These are phyloP conservation scores for Pithys albifrons DNA, from an alignment of 2,113 vertebrate species.

Conservation along the genomic window DNA sequence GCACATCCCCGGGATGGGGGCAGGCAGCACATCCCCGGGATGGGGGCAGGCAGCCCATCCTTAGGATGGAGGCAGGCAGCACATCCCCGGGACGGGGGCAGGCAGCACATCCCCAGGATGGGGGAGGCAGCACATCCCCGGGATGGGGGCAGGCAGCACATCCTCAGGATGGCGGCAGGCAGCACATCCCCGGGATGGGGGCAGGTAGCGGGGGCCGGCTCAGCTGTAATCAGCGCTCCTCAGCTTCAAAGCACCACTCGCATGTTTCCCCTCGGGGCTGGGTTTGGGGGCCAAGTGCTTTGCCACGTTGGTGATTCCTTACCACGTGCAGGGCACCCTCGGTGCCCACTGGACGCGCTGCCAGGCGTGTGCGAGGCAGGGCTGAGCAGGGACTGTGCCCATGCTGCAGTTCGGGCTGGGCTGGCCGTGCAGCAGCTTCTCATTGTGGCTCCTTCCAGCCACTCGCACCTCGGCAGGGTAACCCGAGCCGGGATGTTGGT, in stretches of 20 bases:
- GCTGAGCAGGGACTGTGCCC: neutral
- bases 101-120: too few species aligned
- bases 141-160: neutral
- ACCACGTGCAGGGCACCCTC: neutral
- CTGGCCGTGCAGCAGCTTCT: neutral
- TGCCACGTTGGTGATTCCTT: rapidly evolving
- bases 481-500: rapidly evolving
- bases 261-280: rapidly evolving
- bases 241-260: neutral
- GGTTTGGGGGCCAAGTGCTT: too few species aligned
- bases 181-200: neutral
- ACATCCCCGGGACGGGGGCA: neutral
- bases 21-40: neutral
- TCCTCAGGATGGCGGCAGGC: too few species aligned
- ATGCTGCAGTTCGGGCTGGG: neutral
- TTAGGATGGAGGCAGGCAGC: too few species aligned
- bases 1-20: too few species aligned
- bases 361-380: neutral
- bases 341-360: neutral
- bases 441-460: neutral
- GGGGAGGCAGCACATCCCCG: neutral
- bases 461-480: neutral
- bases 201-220: neutral
- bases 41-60: rapidly evolving
- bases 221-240: rapidly evolving